Base-by-base conservation (phyloP, 2,888 invertebrate species). In the Leptinotarsa peninsularis region DNA sequence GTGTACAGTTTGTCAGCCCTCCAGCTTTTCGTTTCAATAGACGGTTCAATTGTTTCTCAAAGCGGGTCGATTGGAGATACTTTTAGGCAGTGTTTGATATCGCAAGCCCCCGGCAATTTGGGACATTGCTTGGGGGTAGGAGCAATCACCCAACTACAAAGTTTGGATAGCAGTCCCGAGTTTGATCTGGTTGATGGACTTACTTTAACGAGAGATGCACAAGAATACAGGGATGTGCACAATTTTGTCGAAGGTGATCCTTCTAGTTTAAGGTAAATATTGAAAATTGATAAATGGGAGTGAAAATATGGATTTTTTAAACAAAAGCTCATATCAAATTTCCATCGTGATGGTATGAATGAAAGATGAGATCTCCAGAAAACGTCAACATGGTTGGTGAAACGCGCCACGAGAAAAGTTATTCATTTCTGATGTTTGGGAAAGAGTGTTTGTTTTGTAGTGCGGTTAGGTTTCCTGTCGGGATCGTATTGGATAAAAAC, bases 211-310 rank as follows among this genome's bases (percentile, higher is more conserved):
- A 91, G 92, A 82, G 92, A 93, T 83, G 92, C 92, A 43, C 91
- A 92, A 73, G 85, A 85, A 69, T 91, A 91, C 17, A 90, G 95
- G 71, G 92, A 93, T 76, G 89, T 93, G 75, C 90, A 92, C 69
- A 93, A 92, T 85, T 91, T 93, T 77, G 89, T 93, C 79, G 94
- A 94, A 82, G 93, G 93, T 78, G 93, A 95, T 88, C 94, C 95
- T 0, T 91, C 92, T 84, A 93, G 94, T 88, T 93, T 94, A 77
- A 91, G 93, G 91, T 94, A 90, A 84, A 86, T 86, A 67, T 78
- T 10, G 10, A 43, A 43, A 43, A 10, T 43, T 7, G 10, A 43
- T 43, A 0, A 43, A 43, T 43, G 7, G 10, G 10, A 43, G 43
- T 43, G 43, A 10, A 43, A 43, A 10, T 13, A 43, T 0, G 43